These are phyloP conservation scores for Nematolebias whitei DNA, from an alignment of 2,113 vertebrate species.

Conservation along the genomic window DNA sequence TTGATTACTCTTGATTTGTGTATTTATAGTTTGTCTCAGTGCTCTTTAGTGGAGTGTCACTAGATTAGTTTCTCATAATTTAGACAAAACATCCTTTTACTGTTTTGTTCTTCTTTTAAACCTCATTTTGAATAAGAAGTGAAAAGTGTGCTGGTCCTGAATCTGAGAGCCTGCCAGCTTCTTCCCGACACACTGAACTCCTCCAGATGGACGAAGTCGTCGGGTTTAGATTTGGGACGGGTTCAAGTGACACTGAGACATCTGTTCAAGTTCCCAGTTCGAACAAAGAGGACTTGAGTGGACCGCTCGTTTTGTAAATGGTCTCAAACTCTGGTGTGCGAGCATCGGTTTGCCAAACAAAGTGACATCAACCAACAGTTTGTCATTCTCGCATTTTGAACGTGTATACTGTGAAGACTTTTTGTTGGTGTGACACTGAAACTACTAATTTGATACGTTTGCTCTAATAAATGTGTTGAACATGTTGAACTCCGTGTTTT, in stretches of 20 bases:
- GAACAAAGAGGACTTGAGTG: conserved; percentile 10
- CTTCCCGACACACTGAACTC: background rate
- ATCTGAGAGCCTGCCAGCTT: conserved; percentile 6
- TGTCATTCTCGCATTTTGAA: conserved; percentile 39
- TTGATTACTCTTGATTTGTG: conserved; percentile 40
- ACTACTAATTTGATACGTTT: conserved; percentile 78
- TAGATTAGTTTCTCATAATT: conserved; percentile 15
- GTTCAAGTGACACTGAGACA: conserved; percentile 24
- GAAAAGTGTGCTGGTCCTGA: conserved; percentile 1
- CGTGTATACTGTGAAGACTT: conserved; percentile 75
- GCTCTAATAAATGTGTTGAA: conserved; percentile 79
- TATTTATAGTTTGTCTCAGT: conserved; percentile 55
- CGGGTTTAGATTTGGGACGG: conserved; percentile 19
- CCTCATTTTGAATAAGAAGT: conserved; percentile 6
- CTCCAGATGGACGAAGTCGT: conserved; percentile 7
- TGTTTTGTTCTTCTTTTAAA: conserved; percentile 5
- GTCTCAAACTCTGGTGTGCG: conserved; percentile 49
- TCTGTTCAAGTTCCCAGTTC: conserved; percentile 27
- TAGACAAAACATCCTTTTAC: conserved; percentile 20
- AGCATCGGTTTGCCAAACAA: conserved; percentile 66
- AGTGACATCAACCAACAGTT: conserved; percentile 41
- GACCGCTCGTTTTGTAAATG: conserved; percentile 38
- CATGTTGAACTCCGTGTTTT: conserved; percentile 4
- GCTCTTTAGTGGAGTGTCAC: conserved; percentile 34
- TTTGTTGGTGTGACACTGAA: conserved; percentile 69